These are phyloP conservation scores for Scelioninae gen. 1 DNA, from an alignment of 2,888 invertebrate genomes.

Conservation along the genomic window DNA sequence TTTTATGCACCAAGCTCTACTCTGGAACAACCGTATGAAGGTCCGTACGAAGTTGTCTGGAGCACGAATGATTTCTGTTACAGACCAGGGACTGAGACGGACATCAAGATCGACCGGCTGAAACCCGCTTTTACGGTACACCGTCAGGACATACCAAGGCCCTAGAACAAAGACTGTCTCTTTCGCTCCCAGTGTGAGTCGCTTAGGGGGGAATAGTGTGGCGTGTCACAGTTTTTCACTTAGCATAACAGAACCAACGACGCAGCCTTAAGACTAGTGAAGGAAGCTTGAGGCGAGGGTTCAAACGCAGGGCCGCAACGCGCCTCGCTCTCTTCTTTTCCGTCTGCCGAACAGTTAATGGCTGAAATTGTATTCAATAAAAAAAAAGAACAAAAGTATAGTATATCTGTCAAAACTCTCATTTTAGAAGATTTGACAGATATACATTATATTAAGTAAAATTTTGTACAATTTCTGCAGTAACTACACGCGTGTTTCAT, in stretches of 20 bases:
- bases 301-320: no score
- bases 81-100: background rate
- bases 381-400: no score
- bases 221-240: background rate
- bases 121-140: background rate
- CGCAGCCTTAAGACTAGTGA: no score
- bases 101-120: background rate
- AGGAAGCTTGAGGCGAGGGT: background rate
- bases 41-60: background rate
- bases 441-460: no score
- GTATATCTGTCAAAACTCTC: no score
- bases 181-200: background rate
- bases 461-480: no score
- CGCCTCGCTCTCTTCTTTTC: no score
- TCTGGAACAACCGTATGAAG: background rate
- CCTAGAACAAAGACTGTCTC: background rate
- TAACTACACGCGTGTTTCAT: no score
- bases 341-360: no score
- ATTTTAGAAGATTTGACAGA: no score
- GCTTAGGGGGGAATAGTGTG: background rate
- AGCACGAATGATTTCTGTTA: background rate
- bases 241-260: no score
- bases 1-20: background rate
- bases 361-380: no score
- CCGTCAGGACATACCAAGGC: background rate